Evolutionary conservation across 2,888 invertebrate genomes (phyloP).

Genomic region (Imbricaverruca yamaguchii): DNA sequence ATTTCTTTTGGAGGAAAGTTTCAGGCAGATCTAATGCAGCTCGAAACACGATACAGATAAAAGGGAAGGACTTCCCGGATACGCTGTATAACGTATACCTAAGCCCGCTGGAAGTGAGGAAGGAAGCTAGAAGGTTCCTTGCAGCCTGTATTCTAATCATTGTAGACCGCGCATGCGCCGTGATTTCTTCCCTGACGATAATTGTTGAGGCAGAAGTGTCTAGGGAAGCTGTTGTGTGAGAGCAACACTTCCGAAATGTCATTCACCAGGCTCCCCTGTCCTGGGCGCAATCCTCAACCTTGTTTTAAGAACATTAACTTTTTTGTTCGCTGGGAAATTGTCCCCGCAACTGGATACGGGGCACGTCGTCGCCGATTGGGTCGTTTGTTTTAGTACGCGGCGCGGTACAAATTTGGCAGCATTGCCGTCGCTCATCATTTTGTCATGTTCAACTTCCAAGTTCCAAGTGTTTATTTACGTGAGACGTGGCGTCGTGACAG

Average conservation of each 20-base stretch:
- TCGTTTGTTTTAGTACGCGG: background rate
- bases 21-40: too few species aligned
- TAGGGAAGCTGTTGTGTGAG: too few species aligned
- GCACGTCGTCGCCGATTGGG: background rate
- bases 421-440: constrained; percentile 7
- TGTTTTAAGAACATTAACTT: constrained; percentile 16
- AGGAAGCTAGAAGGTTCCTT: too few species aligned
- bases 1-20: too few species aligned
- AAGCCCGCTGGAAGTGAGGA: too few species aligned
- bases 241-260: too few species aligned
- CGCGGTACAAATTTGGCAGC: background rate
- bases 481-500: background rate
- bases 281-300: background rate
- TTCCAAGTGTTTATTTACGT: constrained; percentile 11
- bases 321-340: background rate
- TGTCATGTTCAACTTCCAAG: constrained; percentile 1
- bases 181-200: constrained; percentile 35
- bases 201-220: too few species aligned
- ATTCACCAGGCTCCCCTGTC: too few species aligned
- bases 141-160: too few species aligned
- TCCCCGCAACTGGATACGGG: background rate
- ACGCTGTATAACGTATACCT: too few species aligned
- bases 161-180: background rate
- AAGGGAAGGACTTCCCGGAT: too few species aligned
- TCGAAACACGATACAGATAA: too few species aligned